Base-by-base conservation (phyloP, 2,113 vertebrate species). In the Synodontis membranacea region DNA sequence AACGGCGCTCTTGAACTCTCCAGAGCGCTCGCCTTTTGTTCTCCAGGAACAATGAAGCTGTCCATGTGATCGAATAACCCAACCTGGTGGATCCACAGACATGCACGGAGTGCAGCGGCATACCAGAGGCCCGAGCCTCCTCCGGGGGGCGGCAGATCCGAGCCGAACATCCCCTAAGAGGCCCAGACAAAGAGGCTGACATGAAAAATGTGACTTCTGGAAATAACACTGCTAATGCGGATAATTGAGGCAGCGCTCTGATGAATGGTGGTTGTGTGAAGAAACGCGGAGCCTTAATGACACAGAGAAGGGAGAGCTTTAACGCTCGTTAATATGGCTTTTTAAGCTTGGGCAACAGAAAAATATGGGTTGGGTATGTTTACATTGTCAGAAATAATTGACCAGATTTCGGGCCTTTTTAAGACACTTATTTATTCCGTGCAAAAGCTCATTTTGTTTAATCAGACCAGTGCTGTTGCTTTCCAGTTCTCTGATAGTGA, bases 31-130 rank as follows among this genome's bases (percentile, higher is more conserved):
- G 68, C 88, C 89, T 92, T 93, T 95, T 94, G 91, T 94, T 93
- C 90, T 92, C 88, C 68, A 81, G 42, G 92, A 95, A 93, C 93
- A 95, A 93, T 92, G 89, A 93, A 91, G 89, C 91, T 93, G 94
- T 93, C 91, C 80, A 80, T 0, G 88, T 95, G 90, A 93, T 93
- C 90, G 90, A 93, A 88, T 90, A 88, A 95, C 91, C 64, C 91
- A 72, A 87, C 92, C 75, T 15, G 74, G 83, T 84, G 90, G 48
- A 3, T 85, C 70, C 44, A 74, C 86, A 83, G 86, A 87, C 46
- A 66, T 58, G 82, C 91, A 89, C 88, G 89, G 75, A 84, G 42
- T 28, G 48, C 84, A 48, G 54, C 17, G 25, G 80, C 60, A 58
- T 82, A 76, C 1, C 80, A 62, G 74, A 83, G 88, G 82, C 64